Evolutionary conservation across 2,888 invertebrate species (phyloP), one percentile per base, ranked within the genome.

Genomic region (Cylloceria caligata): DNA sequence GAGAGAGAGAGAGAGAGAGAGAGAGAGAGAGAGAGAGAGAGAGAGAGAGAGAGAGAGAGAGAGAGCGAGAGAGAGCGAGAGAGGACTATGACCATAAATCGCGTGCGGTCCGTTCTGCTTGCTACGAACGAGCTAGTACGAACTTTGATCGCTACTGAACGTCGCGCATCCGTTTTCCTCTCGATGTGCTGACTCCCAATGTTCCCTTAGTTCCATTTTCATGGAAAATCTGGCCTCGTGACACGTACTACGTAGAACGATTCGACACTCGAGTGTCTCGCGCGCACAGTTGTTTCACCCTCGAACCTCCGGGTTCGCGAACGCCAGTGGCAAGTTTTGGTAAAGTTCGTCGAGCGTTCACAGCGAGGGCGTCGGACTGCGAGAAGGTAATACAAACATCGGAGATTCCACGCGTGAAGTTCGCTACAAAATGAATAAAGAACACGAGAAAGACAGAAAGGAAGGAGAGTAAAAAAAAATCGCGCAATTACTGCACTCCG

Each of bases 11-110:
- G n/a, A n/a, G n/a, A n/a, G n/a, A n/a, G n/a, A n/a, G n/a, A n/a
- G n/a, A n/a, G n/a, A n/a, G n/a, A n/a, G n/a, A n/a, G n/a, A n/a
- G n/a, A n/a, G n/a, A n/a, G n/a, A n/a, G n/a, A n/a, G n/a, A n/a
- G n/a, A n/a, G n/a, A n/a, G n/a, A n/a, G n/a, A n/a, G n/a, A n/a
- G n/a, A n/a, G n/a, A n/a, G n/a, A n/a, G n/a, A n/a, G n/a, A n/a
- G n/a, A n/a, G n/a, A n/a, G n/a, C n/a, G n/a, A n/a, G n/a, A n/a
- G n/a, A n/a, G n/a, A n/a, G n/a, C n/a, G n/a, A n/a, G n/a, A n/a
- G n/a, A n/a, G n/a, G n/a, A n/a, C n/a, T n/a, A n/a, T n/a, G 80
- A 74, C 83, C 83, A 86, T 87, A 86, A 88, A 87, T 87, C 84
- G 84, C 80, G 77, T 80, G 67, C 83, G 71, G 79, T 75, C 62